Evolutionary conservation across 1,140 invertebrate genomes (phyloP), one percentile per base, ranked within the genome.

Genomic region (Myzus persicae): DNA sequence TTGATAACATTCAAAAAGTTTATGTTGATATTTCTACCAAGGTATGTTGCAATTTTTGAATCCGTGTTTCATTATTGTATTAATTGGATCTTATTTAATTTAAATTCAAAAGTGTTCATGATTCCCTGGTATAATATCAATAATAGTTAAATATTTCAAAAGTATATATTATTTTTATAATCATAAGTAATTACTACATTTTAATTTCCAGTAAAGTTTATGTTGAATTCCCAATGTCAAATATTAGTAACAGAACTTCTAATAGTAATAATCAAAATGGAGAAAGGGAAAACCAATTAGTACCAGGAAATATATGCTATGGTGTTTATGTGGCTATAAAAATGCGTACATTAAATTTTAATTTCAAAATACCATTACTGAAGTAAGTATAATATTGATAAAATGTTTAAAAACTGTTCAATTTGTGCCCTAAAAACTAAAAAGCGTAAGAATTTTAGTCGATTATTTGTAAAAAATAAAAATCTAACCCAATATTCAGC

Each of bases 271-370:
- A 94, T 87, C 22, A 92, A 94, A n/a, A 93, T 94, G 46, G 88
- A 94, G 94, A 91, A 89, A 94, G 38, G 24, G 31, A 82, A 91
- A 48, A 51, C 93, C 85, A 90, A 36, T 48, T 88, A 94, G 96
- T 97, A 81, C 96, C 96, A 2, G 96, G 96, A 3, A 96, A 96
- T 95, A 96, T 98, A 92, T 94, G 96, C 11, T 95, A 96, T 36
- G 96, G 97, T 36, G 97, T 99, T 1, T 98, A 98, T 95, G 96
- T 97, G 94, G 97, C 98, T 7, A 94, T 99, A 0, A 97, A 98
- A 95, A 96, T 97, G 94, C 95, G 97, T 94, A 96, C 96, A 44
- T 94, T 96, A 9, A 95, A 95, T 59, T 89, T 95, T 2, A 94
- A 94, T 1, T 96, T 97, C 44, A 94, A 94, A 1, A 95, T 98